These are phyloP conservation scores for Muscidifurax raptorellus DNA, from an alignment of 1,140 invertebrate genomes.

Conservation along the genomic window DNA sequence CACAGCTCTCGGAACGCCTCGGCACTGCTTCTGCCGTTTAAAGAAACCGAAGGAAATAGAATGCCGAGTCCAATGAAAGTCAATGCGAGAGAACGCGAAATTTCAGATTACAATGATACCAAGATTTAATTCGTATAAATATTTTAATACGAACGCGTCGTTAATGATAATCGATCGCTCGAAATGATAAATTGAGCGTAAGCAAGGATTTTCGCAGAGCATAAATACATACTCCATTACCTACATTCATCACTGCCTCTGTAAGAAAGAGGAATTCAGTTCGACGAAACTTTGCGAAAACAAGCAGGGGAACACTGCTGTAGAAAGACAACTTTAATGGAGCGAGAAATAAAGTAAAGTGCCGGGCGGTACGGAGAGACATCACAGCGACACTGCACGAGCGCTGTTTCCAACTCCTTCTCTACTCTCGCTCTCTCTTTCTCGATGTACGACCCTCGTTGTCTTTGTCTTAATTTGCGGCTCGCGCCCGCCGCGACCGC, in stretches of 20 bases:
- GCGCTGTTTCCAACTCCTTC: slow-evolving; percentile 31
- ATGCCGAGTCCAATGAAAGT: not conserved
- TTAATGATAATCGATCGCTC: no score
- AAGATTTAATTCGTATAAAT: no score
- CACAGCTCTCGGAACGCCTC: no score
- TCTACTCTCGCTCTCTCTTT: not conserved
- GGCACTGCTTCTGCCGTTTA: not conserved
- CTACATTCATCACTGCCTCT: not conserved
- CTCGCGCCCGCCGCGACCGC: slow-evolving; percentile 11
- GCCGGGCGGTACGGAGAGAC: not conserved
- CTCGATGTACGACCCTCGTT: slow-evolving; percentile 9
- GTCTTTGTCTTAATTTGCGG: slow-evolving; percentile 21
- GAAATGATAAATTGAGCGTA: not conserved
- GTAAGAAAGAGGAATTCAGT: slow-evolving; percentile 22
- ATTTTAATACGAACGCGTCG: no score
- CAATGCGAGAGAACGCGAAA: not conserved
- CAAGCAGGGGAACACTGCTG: not conserved
- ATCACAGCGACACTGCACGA: slow-evolving; percentile 15
- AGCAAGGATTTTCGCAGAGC: not conserved
- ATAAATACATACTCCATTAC: not conserved
- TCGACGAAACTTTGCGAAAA: slow-evolving; percentile 15
- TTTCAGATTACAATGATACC: no score
- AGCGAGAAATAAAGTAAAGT: slow-evolving; percentile 39
- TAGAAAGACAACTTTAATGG: slow-evolving; percentile 36
- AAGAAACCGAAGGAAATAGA: not conserved